Conservation (phyloP, 2,888 invertebrate genomes). For the Lasioglossum leucozonium region DNA sequence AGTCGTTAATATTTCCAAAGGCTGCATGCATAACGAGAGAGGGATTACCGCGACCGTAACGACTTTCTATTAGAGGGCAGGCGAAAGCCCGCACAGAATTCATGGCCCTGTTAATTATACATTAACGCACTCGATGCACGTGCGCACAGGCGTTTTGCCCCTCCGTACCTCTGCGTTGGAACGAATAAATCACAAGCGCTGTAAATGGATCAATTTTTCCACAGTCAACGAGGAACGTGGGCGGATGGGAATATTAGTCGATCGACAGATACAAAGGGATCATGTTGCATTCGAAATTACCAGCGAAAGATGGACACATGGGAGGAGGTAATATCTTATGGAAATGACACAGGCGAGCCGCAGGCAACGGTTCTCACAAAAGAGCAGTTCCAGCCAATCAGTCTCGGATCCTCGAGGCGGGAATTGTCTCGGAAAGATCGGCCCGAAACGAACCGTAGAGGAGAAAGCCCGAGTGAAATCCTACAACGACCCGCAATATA, state of each 20-base stretch:
- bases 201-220: background rate
- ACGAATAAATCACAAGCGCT: background rate
- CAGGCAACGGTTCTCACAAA: background rate
- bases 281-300: background rate
- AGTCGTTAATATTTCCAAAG: constrained; percentile 21
- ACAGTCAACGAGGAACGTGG: background rate
- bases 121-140: background rate
- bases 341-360: background rate
- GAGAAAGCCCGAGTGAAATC: background rate
- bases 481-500: constrained; percentile 31
- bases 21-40: background rate
- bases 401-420: background rate
- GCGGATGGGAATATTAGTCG: too few species aligned
- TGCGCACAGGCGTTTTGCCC: background rate
- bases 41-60: background rate
- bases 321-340: background rate
- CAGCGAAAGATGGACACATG: background rate
- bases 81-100: background rate
- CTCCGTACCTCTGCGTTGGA: background rate
- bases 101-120: background rate
- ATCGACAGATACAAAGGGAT: too few species aligned
- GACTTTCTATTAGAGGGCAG: background rate
- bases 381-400: background rate
- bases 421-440: constrained; percentile 14
- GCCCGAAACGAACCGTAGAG: background rate